Percentiles rank a stretch among this genome's conserved stretches.
Conservation (phyloP, 2,888 invertebrate species). For the Lasioglossum zephyrum region DNA sequence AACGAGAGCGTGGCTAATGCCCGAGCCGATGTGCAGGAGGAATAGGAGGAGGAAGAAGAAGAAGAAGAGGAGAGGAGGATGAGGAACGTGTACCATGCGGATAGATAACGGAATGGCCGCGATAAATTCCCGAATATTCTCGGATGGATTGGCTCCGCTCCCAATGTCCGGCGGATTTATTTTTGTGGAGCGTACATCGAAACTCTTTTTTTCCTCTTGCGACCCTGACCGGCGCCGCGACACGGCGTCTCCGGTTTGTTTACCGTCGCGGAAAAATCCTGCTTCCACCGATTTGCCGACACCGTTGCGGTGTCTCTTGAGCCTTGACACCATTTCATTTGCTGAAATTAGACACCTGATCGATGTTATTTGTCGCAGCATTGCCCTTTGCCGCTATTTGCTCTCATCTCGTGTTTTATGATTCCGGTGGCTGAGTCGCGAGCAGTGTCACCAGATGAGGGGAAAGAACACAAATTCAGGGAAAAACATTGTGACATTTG, state of each 20-base stretch:
- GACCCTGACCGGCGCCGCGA: not conserved
- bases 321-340: constrained; percentile 46
- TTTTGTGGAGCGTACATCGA: constrained; percentile 20
- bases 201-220: constrained; percentile 25
- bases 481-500: too few species aligned
- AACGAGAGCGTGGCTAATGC: constrained; percentile 15
- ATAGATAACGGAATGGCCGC: constrained; percentile 31
- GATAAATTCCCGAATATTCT: constrained; percentile 54
- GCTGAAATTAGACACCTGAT: constrained; percentile 3
- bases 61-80: not conserved
- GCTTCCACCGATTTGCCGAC: constrained; percentile 14
- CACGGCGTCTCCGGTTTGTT: constrained; percentile 25
- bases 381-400: not conserved
- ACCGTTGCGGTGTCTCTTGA: not conserved
- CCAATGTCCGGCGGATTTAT: constrained; percentile 54
- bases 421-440: not conserved
- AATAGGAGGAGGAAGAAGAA: not conserved
- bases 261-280: constrained; percentile 35
- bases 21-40: not conserved
- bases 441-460: too few species aligned
- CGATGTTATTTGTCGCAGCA: not conserved
- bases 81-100: not conserved
- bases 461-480: too few species aligned
- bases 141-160: constrained; percentile 51
- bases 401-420: not conserved